Evolutionary conservation across 2,888 invertebrate species (phyloP).

Genomic region (Cephus nigrinus): DNA sequence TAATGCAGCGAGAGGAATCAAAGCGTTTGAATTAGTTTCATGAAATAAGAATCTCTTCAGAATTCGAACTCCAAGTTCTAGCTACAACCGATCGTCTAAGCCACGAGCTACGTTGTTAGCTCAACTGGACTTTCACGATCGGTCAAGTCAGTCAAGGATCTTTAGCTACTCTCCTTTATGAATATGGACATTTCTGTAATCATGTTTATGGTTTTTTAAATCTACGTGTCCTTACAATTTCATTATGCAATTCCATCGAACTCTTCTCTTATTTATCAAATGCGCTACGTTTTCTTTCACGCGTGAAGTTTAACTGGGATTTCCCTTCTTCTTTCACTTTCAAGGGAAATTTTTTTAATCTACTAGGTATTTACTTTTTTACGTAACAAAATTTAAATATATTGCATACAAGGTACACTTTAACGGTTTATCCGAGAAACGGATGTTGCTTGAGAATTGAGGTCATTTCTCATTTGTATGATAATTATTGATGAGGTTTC

Average conservation of each 20-base stretch:
- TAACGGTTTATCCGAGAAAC: not conserved
- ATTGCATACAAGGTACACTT: not conserved
- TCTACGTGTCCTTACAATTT: not conserved
- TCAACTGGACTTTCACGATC: slow-evolving; percentile 51
- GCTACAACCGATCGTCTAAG: not conserved
- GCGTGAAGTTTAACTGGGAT: no score
- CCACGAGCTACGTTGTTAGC: not conserved
- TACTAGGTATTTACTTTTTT: not conserved
- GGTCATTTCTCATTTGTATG: slow-evolving; percentile 17
- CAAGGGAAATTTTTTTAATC: not conserved
- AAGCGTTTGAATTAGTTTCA: not conserved
- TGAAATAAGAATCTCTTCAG: not conserved
- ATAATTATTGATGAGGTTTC: slow-evolving; percentile 14
- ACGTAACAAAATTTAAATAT: not conserved
- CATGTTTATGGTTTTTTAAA: not conserved
- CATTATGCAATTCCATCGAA: not conserved
- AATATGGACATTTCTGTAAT: slow-evolving; percentile 34
- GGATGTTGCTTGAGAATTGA: slow-evolving; percentile 1
- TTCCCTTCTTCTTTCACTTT: not conserved
- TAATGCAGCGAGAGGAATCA: not conserved
- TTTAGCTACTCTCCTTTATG: slow-evolving; percentile 34
- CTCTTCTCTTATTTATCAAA: not conserved
- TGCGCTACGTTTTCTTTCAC: no score
- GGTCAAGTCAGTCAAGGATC: slow-evolving; percentile 53
- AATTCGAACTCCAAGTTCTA: not conserved